Base-by-base conservation (phyloP, 2,113 vertebrate species). In the Callaeas wilsoni region DNA sequence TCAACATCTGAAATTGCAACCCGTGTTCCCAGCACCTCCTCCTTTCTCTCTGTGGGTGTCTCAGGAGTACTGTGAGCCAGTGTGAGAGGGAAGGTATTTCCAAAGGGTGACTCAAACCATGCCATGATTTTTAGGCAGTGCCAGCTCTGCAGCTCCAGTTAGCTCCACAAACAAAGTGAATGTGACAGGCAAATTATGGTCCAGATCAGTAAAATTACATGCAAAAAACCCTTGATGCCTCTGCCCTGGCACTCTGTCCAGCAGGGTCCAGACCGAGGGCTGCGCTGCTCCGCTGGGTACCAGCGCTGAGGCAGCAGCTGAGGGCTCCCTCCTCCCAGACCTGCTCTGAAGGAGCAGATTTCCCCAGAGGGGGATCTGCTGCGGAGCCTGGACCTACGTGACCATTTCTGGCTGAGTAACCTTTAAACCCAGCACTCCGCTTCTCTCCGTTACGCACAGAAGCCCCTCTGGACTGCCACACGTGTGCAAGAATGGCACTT, bases 331-430 rank as follows among this genome's bases (percentile, higher is more conserved):
- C 44, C 60, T 68, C 85, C 67, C 67, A 39, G 37, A 49, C 22
- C 35, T 41, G 23, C 76, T 94, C 44, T 13, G 53, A 92, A 84
- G 80, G 68, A 92, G 76, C 6, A 2, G 4, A 68, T 84, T 90
- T 81, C 69, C 95, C 93, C 1, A 0, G 71, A 92, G 90, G 93
- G 50, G 19, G n/a, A 94, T 65, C 32, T 3, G 12, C 68, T 64
- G 73, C 4, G 11, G 23, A 84, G 76, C 64, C 60, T 73, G 80
- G 39, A 53, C 79, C 77, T 83, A 63, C 1, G 0, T 30, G 85
- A 88, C 68, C 52, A 71, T 57, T 96, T 96, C 94, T 89, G 92
- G 69, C 37, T 92, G 90, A 94, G 70, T 92, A 86, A 95, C 80
- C 93, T 89, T 95, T 89, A 84, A 87, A 90, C 35, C 14, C 65